Percentiles rank a stretch among this genome's conserved stretches.
These are phyloP conservation scores for Nerophis ophidion DNA, from an alignment of 2,113 vertebrate species.

Conservation along the genomic window DNA sequence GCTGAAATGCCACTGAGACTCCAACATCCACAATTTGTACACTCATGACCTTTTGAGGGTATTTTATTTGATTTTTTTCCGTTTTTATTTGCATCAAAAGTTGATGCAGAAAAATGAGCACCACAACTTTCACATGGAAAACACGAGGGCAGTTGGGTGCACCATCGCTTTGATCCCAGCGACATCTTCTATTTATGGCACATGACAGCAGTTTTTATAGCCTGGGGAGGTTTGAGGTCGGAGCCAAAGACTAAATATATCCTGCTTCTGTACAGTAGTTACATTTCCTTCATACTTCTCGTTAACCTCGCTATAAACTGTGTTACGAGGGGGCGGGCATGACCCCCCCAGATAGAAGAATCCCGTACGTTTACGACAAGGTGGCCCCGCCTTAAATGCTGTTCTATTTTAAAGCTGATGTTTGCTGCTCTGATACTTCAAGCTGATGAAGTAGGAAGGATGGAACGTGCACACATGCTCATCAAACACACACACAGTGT, in stretches of 20 bases:
- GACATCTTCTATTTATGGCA: conserved; percentile 34
- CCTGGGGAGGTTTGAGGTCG: conserved; percentile 33
- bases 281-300: too few relatives aligned
- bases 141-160: background rate
- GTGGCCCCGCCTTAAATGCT: background rate
- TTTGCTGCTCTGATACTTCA: too few relatives aligned
- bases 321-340: too few relatives aligned
- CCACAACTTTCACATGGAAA: background rate
- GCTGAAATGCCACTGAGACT: too few relatives aligned
- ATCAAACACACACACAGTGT: too few relatives aligned
- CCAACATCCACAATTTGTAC: too few relatives aligned
- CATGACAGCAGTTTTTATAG: conserved; percentile 29
- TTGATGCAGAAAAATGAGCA: background rate
- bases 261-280: background rate
- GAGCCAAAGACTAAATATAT: conserved; percentile 45
- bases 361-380: background rate
- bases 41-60: too few relatives aligned
- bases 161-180: conserved; percentile 11
- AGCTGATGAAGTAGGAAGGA: background rate
- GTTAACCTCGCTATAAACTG: background rate
- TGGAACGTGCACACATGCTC: background rate
- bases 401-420: background rate
- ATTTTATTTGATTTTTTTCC: too few relatives aligned
- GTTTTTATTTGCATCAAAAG: too few relatives aligned
- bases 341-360: background rate